Percentiles rank a stretch among this genome's conserved stretches.
These are phyloP conservation scores for Drosophila kurseongensis DNA, from an alignment of 1,140 invertebrate genomes.

Conservation along the genomic window DNA sequence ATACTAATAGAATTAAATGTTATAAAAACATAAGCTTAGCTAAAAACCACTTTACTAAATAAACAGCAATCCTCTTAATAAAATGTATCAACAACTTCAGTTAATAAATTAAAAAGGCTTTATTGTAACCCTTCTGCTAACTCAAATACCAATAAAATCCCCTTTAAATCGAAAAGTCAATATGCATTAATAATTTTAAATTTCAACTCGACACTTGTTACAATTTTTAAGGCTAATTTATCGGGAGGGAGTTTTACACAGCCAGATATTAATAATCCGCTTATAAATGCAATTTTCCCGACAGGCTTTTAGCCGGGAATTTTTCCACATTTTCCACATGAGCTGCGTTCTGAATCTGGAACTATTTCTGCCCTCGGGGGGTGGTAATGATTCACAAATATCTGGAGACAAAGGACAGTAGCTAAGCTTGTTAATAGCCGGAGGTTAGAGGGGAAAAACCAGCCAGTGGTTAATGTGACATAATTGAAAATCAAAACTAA, in stretches of 20 bases:
- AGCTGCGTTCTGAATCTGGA: slow-evolving; percentile 36
- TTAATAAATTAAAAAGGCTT: slow-evolving; percentile 23
- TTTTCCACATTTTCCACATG: slow-evolving; percentile 73
- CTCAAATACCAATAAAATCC: not conserved
- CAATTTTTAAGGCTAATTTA: slow-evolving; percentile 78
- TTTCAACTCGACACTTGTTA: slow-evolving; percentile 67
- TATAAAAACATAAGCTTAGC: not conserved
- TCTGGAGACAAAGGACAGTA: slow-evolving; percentile 39
- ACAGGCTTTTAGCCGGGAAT: slow-evolving; percentile 54
- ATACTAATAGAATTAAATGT: not conserved
- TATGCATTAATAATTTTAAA: slow-evolving; percentile 51
- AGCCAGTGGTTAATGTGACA: slow-evolving; percentile 74
- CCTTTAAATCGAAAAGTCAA: slow-evolving; percentile 58
- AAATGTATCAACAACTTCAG: slow-evolving; percentile 16
- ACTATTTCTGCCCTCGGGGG: slow-evolving; percentile 44
- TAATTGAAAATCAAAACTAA: slow-evolving; percentile 84
- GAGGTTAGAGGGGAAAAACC: slow-evolving; percentile 5
- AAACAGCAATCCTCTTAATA: slow-evolving; percentile 15
- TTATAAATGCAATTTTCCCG: slow-evolving; percentile 67
- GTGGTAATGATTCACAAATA: slow-evolving; percentile 66
- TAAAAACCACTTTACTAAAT: not conserved
- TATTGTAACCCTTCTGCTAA: slow-evolving; percentile 7
- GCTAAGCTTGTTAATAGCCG: slow-evolving; percentile 68
- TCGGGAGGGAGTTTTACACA: slow-evolving; percentile 11
- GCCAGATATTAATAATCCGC: slow-evolving; percentile 65